A percentile compares a stretch with the other conserved stretches of the same genome.
Evolutionary conservation across 2,113 vertebrate genomes (phyloP).

Genomic region (Callocephalon fimbriatum): DNA sequence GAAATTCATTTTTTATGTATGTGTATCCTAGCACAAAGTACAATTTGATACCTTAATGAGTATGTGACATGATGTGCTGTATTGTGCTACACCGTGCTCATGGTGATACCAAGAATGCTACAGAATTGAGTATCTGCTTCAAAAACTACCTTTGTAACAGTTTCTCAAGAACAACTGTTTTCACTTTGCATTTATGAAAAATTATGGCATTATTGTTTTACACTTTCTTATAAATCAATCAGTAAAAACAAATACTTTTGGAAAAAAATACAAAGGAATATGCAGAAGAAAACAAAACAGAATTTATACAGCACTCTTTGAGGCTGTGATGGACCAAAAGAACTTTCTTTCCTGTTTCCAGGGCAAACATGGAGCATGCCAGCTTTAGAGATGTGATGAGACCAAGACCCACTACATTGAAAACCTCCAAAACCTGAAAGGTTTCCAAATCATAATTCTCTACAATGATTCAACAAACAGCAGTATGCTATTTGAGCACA

Average conservation of each 20-base stretch:
- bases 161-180: background rate
- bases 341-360: background rate
- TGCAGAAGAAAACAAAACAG: background rate
- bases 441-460: background rate
- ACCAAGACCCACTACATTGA: background rate
- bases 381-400: background rate
- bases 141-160: background rate
- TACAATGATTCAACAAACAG: background rate
- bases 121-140: background rate
- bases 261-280: background rate
- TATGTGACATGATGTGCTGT: background rate
- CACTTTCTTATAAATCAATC: background rate
- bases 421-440: background rate
- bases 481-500: background rate
- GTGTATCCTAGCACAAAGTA: constrained; percentile 2
- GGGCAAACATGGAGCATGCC: background rate
- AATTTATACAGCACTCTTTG: background rate
- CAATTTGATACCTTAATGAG: constrained; percentile 21
- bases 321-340: background rate
- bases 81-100: accelerated
- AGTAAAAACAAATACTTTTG: background rate
- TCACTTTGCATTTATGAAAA: background rate
- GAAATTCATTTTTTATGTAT: background rate
- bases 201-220: background rate
- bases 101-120: background rate